Base-by-base conservation (phyloP, 2,113 vertebrate genomes). In the Micronycteris hirsuta region DNA sequence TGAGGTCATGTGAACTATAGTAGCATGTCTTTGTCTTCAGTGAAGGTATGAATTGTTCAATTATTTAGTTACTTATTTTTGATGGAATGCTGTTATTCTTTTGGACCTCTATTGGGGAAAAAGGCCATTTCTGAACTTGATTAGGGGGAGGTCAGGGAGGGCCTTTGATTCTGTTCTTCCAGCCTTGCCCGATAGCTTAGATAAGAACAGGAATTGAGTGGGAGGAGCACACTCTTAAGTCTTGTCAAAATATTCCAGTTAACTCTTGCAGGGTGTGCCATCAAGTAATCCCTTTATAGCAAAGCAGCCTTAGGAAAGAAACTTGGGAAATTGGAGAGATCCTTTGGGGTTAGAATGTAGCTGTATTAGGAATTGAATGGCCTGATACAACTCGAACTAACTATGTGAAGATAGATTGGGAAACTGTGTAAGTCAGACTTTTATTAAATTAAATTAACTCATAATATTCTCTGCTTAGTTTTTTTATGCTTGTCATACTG, bases 401-500 rank as follows among this genome's bases (percentile, higher is more conserved):
- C 24, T 78, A 8, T 17, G 24, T 43, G 49, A 94, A 77, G 16
- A 43, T 36, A 84, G 85, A 78, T 82, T 90, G 4, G 49, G 86
- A 94, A 87, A 81, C 7, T 65, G 7, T 84, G 52, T 65, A 63
- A 81, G 38, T 58, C 28, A 22, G 26, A 68, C 38, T 90, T 85
- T 38, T 33, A 58, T 38, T 49, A 26, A 90, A 54, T 83, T 83
- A 45, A 77, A 77, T 89, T 63, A 90, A 54, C 83, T 89, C 20
- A 73, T 45, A 38, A 82, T 61, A 81, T 84, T 28, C 24, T 67
- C 15, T 84, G 43, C 58, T 81, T 93, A 71, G 80, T 85, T 86
- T 96, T 76, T 81, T 92, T 91, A 67, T 13, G n/a, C 33, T 89
- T 83, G n/a, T 54, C 26, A 65, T 96, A 86, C 89, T 88, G 20